Base-by-base conservation (phyloP, 1,140 invertebrate species). In the Drosophila rhopaloa region DNA sequence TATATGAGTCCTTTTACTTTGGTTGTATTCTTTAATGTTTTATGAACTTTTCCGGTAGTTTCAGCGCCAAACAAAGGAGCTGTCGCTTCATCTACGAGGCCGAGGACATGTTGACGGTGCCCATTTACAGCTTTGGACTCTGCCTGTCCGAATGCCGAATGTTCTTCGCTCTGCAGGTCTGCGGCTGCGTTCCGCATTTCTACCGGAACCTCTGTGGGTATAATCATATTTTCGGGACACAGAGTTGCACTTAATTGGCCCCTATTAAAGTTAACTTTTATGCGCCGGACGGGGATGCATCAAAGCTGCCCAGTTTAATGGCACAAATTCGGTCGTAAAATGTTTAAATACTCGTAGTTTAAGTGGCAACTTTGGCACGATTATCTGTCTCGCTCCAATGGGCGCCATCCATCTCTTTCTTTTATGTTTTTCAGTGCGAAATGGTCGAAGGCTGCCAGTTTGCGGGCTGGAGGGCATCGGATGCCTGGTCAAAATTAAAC, bases 131-230 rank as follows among this genome's bases (percentile, higher is more conserved):
- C 2, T 95, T 95, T 72, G 94, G 94, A 0, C 89, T 95, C 62
- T 96, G 95, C 71, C 92, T 95, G 4, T 95, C 94, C 88, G 95
- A 96, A 74, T 96, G 95, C 56, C 93, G 95, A 11, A 93, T 95
- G 68, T 90, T 93, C 32, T 92, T 95, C 0, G 93, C 94, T 37
- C 73, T 94, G 8, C 90, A 93, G 59, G 93, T 94, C 24, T 96
- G 95, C 78, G 91, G 93, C 0, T 96, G 95, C 83, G 90, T 95
- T 29, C 95, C 95, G 0, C 94, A 95, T 86, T 96, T 96, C 76
- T 92, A 92, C 86, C 75, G 92, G 46, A 85, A 79, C 67, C 65
- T 37, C 14, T 76, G 92, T 92, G 63, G 81, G 86, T 90, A 62
- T 76, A 73, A 81, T 62, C 56, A 86, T 72, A 81, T 81, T 74